Evolutionary conservation across 1,140 invertebrate species (phyloP), one percentile per base, ranked within the genome.

Genomic region (Pogonomyrmex barbatus): DNA sequence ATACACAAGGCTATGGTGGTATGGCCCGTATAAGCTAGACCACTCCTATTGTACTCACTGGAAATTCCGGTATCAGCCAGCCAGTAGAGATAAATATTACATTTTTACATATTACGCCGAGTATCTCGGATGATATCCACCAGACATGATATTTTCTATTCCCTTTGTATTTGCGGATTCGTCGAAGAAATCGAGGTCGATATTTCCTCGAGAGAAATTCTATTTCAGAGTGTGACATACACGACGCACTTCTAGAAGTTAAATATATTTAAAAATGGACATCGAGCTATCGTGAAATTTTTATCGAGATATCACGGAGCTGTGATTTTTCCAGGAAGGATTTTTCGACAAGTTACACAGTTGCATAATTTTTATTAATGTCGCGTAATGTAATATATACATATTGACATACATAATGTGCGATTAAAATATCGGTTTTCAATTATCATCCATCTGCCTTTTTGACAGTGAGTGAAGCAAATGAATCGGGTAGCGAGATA

Each of bases 11-110:
- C 39, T 17, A 33, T 10, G 42, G 17, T 42, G 50, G 47, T 56
- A 56, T 24, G 50, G 42, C 60, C 54, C 54, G 52, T 54, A 75
- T 39, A 73, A 82, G 70, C 68, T 33, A 62, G 79, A 60, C 68
- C 60, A 54, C 54, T 73, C 8, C 54, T 73, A 83, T 83, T 62
- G 79, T 83, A 83, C n/a, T 75, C 79, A 82, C 14, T 56, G 52
- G 79, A 73, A 83, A 83, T 75, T 83, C 56, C 45, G 56, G 30
- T 83, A 79, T 67, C 62, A 75, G 24, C 62, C 78, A 62, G 33
- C 68, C 68, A 60, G 12, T 30, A 42, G 14, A 83, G 54, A 83
- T 83, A 83, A 75, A 83, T 83, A 83, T 83, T 82, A 60, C 67
- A 82, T 56, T 71, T 75, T 83, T 75, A 83, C 56, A 73, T 83